phyloP scores from a whole-genome alignment of 2,113 vertebrate genomes.

The Morone saxatilis region DNA sequence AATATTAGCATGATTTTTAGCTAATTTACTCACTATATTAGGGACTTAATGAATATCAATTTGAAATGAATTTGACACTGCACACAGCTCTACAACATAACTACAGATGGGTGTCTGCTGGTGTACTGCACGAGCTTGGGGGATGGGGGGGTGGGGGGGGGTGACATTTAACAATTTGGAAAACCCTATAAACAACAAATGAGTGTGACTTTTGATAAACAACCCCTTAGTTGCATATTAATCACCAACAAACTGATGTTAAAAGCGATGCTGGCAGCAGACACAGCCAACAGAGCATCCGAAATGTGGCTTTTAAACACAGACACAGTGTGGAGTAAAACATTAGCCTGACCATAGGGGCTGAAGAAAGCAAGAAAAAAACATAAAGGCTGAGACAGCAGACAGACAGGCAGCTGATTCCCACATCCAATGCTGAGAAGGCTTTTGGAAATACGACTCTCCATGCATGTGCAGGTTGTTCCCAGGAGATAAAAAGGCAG shows the following conservation, averaged over 20 bases:
- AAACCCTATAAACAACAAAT: conserved; percentile 5
- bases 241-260: conserved; percentile 40
- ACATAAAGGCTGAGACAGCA: conserved; percentile 57
- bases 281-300: conserved; percentile 3
- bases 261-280: conserved; percentile 23
- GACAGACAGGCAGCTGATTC: conserved; percentile 56
- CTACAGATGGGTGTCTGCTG: conserved; percentile 27
- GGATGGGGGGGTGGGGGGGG: no score
- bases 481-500: conserved; percentile 54
- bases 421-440: conserved; percentile 37
- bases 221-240: conserved; percentile 31
- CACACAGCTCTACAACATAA: background rate
- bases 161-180: conserved; percentile 3
- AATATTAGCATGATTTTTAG: background rate
- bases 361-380: background rate
- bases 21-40: background rate
- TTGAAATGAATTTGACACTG: background rate
- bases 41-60: conserved; percentile 29
- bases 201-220: conserved; percentile 18
- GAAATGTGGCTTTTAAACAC: conserved; percentile 57
- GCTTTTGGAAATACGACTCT: conserved; percentile 54
- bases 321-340: conserved; percentile 38
- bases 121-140: background rate
- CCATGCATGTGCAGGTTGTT: conserved; percentile 42
- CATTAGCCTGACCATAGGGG: conserved; percentile 32